These are phyloP conservation scores for Oscheius sp. DNA, from an alignment of 1,140 invertebrate genomes.

Conservation along the genomic window DNA sequence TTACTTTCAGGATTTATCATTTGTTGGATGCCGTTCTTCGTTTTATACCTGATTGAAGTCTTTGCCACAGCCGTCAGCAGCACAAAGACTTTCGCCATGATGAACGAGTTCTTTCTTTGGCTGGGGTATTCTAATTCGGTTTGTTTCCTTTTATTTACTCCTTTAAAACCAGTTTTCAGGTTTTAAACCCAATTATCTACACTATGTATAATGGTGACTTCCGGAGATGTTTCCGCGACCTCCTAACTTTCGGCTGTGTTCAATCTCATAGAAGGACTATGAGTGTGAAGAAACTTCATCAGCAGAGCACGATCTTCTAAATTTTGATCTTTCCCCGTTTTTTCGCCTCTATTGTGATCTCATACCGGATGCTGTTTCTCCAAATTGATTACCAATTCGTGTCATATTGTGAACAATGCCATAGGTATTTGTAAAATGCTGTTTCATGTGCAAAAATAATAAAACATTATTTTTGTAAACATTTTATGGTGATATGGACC, in stretches of 20 bases:
- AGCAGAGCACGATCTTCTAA: constrained; percentile 58
- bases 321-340: background rate
- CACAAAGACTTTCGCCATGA: constrained; percentile 44
- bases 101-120: constrained; percentile 62
- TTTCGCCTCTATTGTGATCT: background rate
- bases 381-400: too few relatives aligned
- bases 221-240: constrained; percentile 63
- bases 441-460: too few relatives aligned
- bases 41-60: constrained; percentile 63
- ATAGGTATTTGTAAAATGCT: too few relatives aligned
- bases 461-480: too few relatives aligned
- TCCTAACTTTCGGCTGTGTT: constrained; percentile 57
- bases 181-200: constrained; percentile 65
- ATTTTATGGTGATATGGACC: too few relatives aligned
- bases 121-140: constrained; percentile 65
- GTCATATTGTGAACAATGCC: too few relatives aligned
- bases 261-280: constrained; percentile 58
- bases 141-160: background rate
- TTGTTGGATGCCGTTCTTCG: constrained; percentile 66
- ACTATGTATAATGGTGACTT: constrained; percentile 66
- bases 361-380: too few relatives aligned
- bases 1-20: constrained; percentile 62
- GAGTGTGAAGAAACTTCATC: constrained; percentile 60
- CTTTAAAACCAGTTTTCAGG: constrained; percentile 26
- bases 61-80: constrained; percentile 54